Percentiles rank a stretch among this genome's conserved stretches.
phyloP scores from a whole-genome alignment of 2,888 invertebrate genomes.

The Rhamnusium bicolor region DNA sequence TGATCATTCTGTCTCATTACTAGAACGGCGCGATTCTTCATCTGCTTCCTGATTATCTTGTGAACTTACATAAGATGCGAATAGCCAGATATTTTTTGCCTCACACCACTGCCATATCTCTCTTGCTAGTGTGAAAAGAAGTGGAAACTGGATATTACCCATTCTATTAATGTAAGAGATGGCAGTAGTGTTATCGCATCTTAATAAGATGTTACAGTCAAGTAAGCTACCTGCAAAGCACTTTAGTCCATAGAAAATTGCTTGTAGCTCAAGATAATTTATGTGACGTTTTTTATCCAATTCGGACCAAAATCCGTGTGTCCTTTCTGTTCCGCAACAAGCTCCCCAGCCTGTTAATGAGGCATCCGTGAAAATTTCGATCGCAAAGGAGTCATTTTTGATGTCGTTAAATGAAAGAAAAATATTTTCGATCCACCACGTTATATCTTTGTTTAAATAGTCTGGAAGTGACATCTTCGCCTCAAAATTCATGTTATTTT shows the following conservation, averaged over 20 bases:
- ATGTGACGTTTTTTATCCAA: constrained; percentile 28
- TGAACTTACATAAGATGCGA: constrained; percentile 26
- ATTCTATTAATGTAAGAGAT: no score
- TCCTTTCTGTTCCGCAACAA: constrained; percentile 28
- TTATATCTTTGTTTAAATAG: constrained; percentile 1
- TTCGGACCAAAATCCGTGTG: constrained; percentile 50
- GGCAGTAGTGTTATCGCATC: constrained; percentile 36
- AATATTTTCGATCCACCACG: constrained; percentile 28
- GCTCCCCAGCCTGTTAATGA: constrained; percentile 52
- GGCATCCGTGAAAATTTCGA: constrained; percentile 45
- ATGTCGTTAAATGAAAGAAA: background rate
- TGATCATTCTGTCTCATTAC: constrained; percentile 30
- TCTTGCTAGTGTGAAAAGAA: constrained; percentile 23
- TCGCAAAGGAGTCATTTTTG: background rate
- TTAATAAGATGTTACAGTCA: constrained; percentile 23
- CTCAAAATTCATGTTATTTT: constrained; percentile 12
- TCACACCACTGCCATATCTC: constrained; percentile 37
- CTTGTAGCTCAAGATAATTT: constrained; percentile 34
- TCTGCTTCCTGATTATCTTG: constrained; percentile 33
- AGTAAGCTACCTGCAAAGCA: constrained; percentile 27
- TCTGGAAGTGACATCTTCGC: constrained; percentile 6
- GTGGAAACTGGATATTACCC: no score
- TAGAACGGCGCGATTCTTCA: constrained; percentile 16
- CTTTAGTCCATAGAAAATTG: constrained; percentile 1
- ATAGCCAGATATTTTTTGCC: constrained; percentile 11